phyloP scores from a whole-genome alignment of 1,140 invertebrate species.

The Dendroctonus valens region DNA sequence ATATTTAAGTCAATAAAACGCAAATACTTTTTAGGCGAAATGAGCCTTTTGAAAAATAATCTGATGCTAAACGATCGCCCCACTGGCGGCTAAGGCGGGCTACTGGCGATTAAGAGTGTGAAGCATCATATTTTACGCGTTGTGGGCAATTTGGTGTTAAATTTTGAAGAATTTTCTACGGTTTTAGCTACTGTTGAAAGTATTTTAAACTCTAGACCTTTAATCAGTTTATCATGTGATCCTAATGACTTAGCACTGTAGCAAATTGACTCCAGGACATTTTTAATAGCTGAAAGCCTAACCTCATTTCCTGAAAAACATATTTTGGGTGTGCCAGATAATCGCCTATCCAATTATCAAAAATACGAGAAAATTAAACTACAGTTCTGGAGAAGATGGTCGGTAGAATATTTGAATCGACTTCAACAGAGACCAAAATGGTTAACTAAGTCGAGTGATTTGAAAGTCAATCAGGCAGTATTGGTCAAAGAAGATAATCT shows the following conservation, averaged over 20 bases:
- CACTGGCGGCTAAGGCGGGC: conserved; percentile 44
- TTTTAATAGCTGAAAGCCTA: conserved; percentile 37
- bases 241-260: conserved; percentile 31
- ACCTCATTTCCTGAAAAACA: neutral
- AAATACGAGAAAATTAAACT: conserved; percentile 41
- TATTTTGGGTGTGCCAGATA: conserved; percentile 1
- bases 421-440: conserved; percentile 44
- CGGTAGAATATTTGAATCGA: conserved; percentile 43
- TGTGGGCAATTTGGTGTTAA: conserved; percentile 26
- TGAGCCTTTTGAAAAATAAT: too few species aligned
- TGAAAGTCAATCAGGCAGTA: conserved; percentile 42
- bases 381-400: conserved; percentile 47
- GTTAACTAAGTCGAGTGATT: conserved; percentile 21
- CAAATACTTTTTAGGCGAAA: too few species aligned
- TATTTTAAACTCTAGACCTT: conserved; percentile 33
- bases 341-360: conserved; percentile 35
- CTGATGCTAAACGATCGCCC: conserved; percentile 16
- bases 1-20: too few species aligned
- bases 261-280: conserved; percentile 40
- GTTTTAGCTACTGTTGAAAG: conserved; percentile 36
- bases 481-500: conserved; percentile 45
- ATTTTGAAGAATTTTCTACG: conserved; percentile 41
- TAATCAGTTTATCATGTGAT: conserved; percentile 29
- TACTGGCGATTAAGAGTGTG: conserved; percentile 37
- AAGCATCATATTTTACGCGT: conserved; percentile 47